phyloP scores from a whole-genome alignment of 2,888 invertebrate genomes.

The Tinea semifulvella region DNA sequence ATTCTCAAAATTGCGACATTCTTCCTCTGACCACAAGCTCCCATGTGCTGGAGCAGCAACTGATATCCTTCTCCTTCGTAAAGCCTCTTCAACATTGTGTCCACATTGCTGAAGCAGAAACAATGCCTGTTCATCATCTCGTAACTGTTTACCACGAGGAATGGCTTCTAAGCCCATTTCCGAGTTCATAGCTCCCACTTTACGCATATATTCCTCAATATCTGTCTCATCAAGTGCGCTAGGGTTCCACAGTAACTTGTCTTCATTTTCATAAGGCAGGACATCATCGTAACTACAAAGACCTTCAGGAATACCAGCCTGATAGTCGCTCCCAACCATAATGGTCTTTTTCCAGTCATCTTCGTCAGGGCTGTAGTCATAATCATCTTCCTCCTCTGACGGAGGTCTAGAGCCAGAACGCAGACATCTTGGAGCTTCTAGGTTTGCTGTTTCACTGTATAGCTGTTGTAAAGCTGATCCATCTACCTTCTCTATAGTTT shows the following conservation, averaged over 20 bases:
- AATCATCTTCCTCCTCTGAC: constrained; percentile 85
- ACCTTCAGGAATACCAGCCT: constrained; percentile 93
- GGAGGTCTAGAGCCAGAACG: constrained; percentile 76
- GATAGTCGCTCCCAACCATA: constrained; percentile 94
- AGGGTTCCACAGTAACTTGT: constrained; percentile 94
- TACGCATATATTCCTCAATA: constrained; percentile 83
- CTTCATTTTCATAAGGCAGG: constrained; percentile 94
- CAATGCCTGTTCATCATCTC: constrained; percentile 91
- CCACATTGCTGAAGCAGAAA: constrained; percentile 93
- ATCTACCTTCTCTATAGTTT: constrained; percentile 49
- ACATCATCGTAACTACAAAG: constrained; percentile 92
- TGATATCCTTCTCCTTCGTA: constrained; percentile 80
- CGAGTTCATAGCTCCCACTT: constrained; percentile 60
- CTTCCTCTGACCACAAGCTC: constrained; percentile 96
- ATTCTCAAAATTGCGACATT: constrained; percentile 95
- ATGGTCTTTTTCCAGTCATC: constrained; percentile 94
- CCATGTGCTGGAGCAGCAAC: constrained; percentile 75
- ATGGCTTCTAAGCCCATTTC: constrained; percentile 60
- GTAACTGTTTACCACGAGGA: constrained; percentile 77
- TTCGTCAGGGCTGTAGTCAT: constrained; percentile 84
- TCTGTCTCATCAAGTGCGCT: constrained; percentile 73
- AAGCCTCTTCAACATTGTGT: constrained; percentile 93
- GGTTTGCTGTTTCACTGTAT: constrained; percentile 45
- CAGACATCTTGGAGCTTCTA: constrained; percentile 54
- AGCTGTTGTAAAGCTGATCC: constrained; percentile 58